These are phyloP conservation scores for Pelosia muscerda DNA, from an alignment of 2,888 invertebrate genomes.

Conservation along the genomic window DNA sequence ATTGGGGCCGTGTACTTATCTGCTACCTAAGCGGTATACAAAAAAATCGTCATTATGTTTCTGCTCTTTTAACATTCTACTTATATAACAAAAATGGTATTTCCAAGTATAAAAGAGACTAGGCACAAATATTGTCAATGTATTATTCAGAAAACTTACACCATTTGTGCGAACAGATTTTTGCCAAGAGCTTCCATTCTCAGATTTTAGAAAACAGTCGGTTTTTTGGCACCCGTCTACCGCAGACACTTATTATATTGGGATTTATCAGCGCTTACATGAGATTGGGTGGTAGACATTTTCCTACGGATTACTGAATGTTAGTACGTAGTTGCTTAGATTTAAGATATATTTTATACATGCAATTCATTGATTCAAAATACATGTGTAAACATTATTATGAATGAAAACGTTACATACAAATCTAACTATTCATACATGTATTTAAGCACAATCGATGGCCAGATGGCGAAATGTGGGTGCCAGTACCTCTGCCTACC, in stretches of 20 bases:
- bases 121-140: neutral
- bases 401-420: no score
- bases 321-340: neutral
- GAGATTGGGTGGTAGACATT: neutral
- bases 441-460: no score
- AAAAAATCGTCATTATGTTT: no score
- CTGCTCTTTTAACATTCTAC: neutral
- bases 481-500: no score
- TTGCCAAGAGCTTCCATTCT: neutral
- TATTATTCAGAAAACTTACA: neutral
- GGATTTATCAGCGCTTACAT: constrained; percentile 1
- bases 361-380: neutral
- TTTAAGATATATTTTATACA: neutral
- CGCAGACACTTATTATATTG: neutral
- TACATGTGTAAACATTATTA: no score
- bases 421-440: no score
- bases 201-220: constrained; percentile 1
- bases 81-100: neutral
- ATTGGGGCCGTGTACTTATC: no score
- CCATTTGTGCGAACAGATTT: neutral
- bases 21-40: no score
- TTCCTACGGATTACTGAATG: neutral
- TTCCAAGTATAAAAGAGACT: neutral
- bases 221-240: neutral
- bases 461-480: no score